Percentiles rank a stretch among this genome's conserved stretches.
Evolutionary conservation across 30 jellyfish, hydroid and myxozoan species (phyloP).

Genomic region (Chrysaora quinquecirrha): DNA sequence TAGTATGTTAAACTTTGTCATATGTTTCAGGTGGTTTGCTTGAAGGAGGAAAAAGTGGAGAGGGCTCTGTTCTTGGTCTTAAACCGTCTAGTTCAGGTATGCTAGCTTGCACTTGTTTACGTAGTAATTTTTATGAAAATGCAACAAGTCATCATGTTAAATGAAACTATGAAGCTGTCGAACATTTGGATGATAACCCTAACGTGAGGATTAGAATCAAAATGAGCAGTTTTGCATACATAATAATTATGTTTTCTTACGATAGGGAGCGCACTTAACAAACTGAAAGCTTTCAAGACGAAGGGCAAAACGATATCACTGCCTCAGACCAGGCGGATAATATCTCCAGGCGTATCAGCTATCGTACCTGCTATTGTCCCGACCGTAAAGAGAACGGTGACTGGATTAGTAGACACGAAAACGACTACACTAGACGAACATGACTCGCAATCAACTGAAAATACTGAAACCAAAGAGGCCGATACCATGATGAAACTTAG

Average conservation of each 20-base stretch:
- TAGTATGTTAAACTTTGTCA: no score
- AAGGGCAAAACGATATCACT: slow-evolving; percentile 36
- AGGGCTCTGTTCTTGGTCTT: slow-evolving; percentile 40
- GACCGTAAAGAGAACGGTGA: slow-evolving; percentile 18
- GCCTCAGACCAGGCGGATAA: slow-evolving; percentile 47
- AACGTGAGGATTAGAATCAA: no score
- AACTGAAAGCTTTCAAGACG: slow-evolving; percentile 32
- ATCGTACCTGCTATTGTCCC: slow-evolving; percentile 67
- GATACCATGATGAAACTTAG: not conserved
- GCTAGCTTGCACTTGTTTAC: no score
- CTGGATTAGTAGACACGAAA: slow-evolving; percentile 12
- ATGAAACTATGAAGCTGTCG: no score
- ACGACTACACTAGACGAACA: not conserved
- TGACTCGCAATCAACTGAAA: slow-evolving; percentile 39
- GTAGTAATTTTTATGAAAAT: no score
- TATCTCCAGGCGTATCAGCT: slow-evolving; percentile 51
- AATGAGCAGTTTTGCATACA: no score
- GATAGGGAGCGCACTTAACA: slow-evolving; percentile 48
- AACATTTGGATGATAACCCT: no score
- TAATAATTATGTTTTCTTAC: no score
- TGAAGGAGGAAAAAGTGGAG: slow-evolving; percentile 79
- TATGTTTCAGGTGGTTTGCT: slow-evolving; percentile 43
- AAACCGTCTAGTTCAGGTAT: not conserved
- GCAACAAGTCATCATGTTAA: no score
- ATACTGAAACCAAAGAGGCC: slow-evolving; percentile 11